Evolutionary conservation across 1,140 invertebrate genomes (phyloP), one percentile per base, ranked within the genome.

Genomic region (Micrasema minimum): DNA sequence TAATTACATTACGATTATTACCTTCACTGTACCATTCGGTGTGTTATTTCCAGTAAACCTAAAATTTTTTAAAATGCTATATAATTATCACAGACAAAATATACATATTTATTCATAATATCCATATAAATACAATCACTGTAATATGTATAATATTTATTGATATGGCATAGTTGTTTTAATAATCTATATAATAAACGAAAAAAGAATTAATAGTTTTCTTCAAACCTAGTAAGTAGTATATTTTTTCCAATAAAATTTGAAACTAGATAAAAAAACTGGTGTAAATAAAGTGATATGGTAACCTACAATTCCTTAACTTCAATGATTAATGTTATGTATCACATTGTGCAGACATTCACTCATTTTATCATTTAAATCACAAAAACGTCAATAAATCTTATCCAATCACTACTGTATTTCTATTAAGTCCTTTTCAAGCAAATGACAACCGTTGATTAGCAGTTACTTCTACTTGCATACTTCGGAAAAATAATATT

Each of bases 1-100:
- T 37, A 26, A 14, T 48, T 14, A 55, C 14, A 14, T 55, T 51
- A 31, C 20, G 26, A 51, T 23, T 51, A 51, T 51, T 55, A 55
- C 51, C 51, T 55, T 12, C 26, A 31, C 51, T 31, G 51, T 35
- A 55, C 12, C n/a, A 55, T 55, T 31, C 16, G 51, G 26, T 55
- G 51, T 35, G 31, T 35, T 5, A 23, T 31, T 31, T 55, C 14
- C 51, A 20, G 14, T 20, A 7, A 20, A 20, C 20, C 20, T 20
- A 48, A 55, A 20, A 31, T 35, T n/a, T 18, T 16, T 23, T 55
- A 55, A 46, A 46, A 46, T 46, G 43, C 14, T 37, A 10, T 37
- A 14, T 23, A 23, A 55, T 55, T 55, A 55, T 55, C 51, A 55
- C 51, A 55, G 51, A 55, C 26, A 55, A 55, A 55, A 48, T 22